Base-by-base conservation (phyloP, 2,888 invertebrate genomes). In the Drosophila aldrichi region DNA sequence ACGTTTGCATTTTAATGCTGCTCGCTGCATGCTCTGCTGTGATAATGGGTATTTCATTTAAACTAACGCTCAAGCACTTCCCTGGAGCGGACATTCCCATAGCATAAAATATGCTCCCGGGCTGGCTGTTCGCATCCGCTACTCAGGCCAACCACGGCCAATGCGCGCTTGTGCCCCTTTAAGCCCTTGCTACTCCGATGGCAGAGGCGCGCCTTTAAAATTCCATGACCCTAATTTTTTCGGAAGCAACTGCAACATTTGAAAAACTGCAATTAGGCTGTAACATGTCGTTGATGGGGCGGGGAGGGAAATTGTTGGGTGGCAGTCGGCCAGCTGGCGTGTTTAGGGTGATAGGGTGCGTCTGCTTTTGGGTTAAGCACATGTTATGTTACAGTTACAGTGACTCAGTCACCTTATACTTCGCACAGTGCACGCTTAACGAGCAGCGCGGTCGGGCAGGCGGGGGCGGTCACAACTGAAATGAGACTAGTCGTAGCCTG, bases 221-320 rank as follows among this genome's bases (percentile, higher is more conserved):
- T 81, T 80, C 74, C 79, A 80, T 82, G 81, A 79, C 82, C 82
- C 82, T 82, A 82, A 82, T 82, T 82, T 82, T 81, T 82, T 80
- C 77, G 80, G 82, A 82, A 81, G 81, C 82, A 82, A 73, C 78
- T 82, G 82, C 72, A 79, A 77, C 81, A 78, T 79, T 80, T 79
- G 81, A 79, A 81, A 80, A 81, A 81, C 81, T 81, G 81, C 81
- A 81, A 81, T 79, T 82, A 82, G 82, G 80, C 76, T 70, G 79
- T 77, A 71, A 67, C 75, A 77, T 79, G 79, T 74, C 77, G 68
- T 62, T 54, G 65, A 43, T 34, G 55, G 67, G 60, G 38, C 18
- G 10, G 55, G 20, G n/a, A 41, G 9, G 44, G 32, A 2, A 2
- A 38, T 38, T n/a, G 29, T 8, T 38, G 38, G 40, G 40, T 40